Conservation (phyloP, 1,140 invertebrate genomes). For the Zaprionus inermis region DNA sequence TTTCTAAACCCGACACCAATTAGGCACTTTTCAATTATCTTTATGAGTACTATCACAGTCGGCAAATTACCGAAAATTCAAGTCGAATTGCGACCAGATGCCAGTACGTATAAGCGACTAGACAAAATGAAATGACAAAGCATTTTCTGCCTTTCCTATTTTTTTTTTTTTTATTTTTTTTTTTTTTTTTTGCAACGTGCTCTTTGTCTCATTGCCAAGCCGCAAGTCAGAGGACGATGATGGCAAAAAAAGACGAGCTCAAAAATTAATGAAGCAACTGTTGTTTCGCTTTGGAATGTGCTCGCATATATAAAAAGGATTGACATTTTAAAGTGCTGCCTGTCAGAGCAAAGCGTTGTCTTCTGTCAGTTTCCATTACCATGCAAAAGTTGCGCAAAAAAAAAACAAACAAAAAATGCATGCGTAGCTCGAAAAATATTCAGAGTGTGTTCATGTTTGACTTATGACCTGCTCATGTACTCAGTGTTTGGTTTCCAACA, state of each 20-base stretch:
- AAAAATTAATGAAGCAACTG: constrained; percentile 76
- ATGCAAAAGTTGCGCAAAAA: neutral
- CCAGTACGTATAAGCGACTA: neutral
- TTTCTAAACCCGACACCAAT: neutral
- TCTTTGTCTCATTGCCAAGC: constrained; percentile 48
- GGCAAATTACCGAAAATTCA: constrained; percentile 1
- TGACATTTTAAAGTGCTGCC: constrained; percentile 57
- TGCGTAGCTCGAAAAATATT: neutral
- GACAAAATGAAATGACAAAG: constrained; percentile 37
- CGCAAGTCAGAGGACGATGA: constrained; percentile 46
- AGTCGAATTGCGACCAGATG: neutral
- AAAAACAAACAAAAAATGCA: neutral
- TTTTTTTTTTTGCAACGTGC: neutral
- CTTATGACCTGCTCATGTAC: neutral
- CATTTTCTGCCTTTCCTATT: constrained; percentile 46
- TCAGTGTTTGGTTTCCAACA: neutral
- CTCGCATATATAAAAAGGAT: constrained; percentile 61
- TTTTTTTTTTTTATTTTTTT: constrained; percentile 10
- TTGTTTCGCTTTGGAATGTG: constrained; percentile 59
- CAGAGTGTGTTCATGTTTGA: neutral
- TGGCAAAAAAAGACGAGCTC: constrained; percentile 48
- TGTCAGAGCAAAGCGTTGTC: constrained; percentile 37
- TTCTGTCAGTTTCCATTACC: constrained; percentile 41
- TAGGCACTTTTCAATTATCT: constrained; percentile 2
- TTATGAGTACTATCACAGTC: neutral